Evolutionary conservation across 2,113 vertebrate species (phyloP).

Genomic region (human (Homo sapiens)): DNA sequence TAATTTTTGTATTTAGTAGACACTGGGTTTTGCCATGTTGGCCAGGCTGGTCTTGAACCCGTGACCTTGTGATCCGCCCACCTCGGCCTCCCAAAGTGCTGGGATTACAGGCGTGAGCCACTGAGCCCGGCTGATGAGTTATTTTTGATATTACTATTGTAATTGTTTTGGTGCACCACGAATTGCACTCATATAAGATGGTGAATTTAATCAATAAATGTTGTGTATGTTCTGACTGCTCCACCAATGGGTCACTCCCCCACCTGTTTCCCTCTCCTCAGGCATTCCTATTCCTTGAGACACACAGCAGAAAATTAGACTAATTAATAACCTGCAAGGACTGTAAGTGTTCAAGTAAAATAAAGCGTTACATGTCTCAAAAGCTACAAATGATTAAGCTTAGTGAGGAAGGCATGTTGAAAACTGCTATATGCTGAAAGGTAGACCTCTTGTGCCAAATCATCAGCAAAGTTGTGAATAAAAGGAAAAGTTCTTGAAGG

Average conservation of each 20-base stretch:
- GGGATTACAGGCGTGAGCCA: too few species aligned
- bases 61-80: too few species aligned
- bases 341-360: not conserved
- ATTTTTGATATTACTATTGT: not conserved
- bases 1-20: too few species aligned
- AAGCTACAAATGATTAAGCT: not conserved
- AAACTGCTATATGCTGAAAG: not conserved
- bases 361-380: not conserved
- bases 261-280: not conserved
- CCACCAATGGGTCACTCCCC: not conserved
- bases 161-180: not conserved
- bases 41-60: too few species aligned
- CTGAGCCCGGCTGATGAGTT: fast-evolving
- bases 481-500: not conserved
- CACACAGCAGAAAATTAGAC: not conserved
- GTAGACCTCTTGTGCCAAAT: not conserved
- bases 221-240: not conserved
- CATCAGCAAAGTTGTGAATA: not conserved
- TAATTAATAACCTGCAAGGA: not conserved
- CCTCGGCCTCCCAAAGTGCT: too few species aligned
- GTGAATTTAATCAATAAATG: not conserved
- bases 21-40: too few species aligned
- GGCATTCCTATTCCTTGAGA: not conserved
- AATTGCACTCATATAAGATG: not conserved
- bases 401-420: not conserved